Conservation (phyloP, 1,140 invertebrate species). For the Drosophila sproati region DNA sequence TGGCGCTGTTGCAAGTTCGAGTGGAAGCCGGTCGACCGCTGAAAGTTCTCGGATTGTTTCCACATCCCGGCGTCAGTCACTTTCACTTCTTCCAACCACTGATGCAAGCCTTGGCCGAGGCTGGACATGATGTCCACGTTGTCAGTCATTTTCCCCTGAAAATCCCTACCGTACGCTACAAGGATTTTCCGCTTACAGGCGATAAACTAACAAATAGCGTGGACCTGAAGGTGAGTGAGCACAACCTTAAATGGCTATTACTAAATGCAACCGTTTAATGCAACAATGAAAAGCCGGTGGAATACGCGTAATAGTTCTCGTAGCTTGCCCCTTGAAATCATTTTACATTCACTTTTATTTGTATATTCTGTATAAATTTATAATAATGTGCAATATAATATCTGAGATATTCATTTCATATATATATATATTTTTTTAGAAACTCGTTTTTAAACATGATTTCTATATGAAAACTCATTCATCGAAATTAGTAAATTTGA, state of each 20-base stretch:
- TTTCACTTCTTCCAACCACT: constrained; percentile 89
- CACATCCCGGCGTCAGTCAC: constrained; percentile 90
- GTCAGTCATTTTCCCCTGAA: constrained; percentile 88
- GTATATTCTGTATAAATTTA: too few relatives aligned
- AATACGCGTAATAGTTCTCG: too few relatives aligned
- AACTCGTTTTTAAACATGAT: too few relatives aligned
- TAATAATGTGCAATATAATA: too few relatives aligned
- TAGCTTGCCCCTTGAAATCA: too few relatives aligned
- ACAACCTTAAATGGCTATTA: not conserved
- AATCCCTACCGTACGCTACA: constrained; percentile 86
- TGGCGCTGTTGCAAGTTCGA: constrained; percentile 6
- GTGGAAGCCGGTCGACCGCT: constrained; percentile 85
- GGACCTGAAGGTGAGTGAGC: constrained; percentile 68
- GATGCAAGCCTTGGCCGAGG: constrained; percentile 87
- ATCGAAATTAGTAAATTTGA: too few relatives aligned
- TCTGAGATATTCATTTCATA: too few relatives aligned
- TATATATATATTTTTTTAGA: too few relatives aligned
- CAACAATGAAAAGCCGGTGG: not conserved
- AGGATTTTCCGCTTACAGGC: constrained; percentile 86
- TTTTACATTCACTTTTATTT: too few relatives aligned
- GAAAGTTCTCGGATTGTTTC: constrained; percentile 88
- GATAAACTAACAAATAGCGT: constrained; percentile 73
- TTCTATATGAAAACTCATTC: too few relatives aligned
- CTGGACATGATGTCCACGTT: constrained; percentile 90
- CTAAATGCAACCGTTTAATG: not conserved